Evolutionary conservation across 1,140 invertebrate genomes (phyloP).

Genomic region (Portunus trituberculatus): DNA sequence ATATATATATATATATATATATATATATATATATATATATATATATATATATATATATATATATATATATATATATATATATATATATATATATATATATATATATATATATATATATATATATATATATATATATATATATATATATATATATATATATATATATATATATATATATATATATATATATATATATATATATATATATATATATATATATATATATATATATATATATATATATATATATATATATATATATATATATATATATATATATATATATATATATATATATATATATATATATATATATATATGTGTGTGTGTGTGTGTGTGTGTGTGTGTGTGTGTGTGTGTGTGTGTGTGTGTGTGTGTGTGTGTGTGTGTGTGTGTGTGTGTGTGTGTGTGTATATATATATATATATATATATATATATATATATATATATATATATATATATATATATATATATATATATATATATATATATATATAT

Average conservation of each 20-base stretch:
- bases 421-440: conserved; percentile 30
- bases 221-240: conserved; percentile 25
- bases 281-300: conserved; percentile 31
- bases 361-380: conserved; percentile 43
- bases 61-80: conserved; percentile 25
- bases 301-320: not conserved
- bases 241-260: conserved; percentile 30
- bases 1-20: conserved; percentile 18
- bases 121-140: conserved; percentile 48
- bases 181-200: not conserved
- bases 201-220: not conserved
- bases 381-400: conserved; percentile 15
- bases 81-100: conserved; percentile 34
- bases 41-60: conserved; percentile 25
- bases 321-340: not conserved
- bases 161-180: conserved; percentile 20
- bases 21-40: conserved; percentile 34
- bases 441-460: conserved; percentile 28
- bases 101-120: conserved; percentile 53
- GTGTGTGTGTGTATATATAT: conserved; percentile 33
- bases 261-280: conserved; percentile 30
- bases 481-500: not conserved
- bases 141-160: conserved; percentile 43
- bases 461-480: not conserved
- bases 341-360: conserved; percentile 39